phyloP scores from a whole-genome alignment of 1,140 invertebrate species.

The Eufriesea mexicana region DNA sequence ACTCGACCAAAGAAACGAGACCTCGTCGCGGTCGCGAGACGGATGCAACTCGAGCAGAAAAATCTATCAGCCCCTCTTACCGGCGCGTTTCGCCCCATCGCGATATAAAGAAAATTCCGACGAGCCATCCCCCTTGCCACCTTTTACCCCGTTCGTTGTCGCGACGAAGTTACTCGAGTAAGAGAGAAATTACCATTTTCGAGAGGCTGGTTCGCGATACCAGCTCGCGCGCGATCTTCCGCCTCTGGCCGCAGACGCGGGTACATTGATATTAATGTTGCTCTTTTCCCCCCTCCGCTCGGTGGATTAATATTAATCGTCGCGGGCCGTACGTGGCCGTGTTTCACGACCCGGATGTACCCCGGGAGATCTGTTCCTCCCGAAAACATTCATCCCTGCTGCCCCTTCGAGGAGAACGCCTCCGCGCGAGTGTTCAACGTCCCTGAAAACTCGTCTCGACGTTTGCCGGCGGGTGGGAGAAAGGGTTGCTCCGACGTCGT shows the following conservation, averaged over 20 bases:
- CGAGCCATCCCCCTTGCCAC: background rate
- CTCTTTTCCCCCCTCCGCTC: background rate
- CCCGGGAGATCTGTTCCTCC: conserved; percentile 54
- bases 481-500: conserved; percentile 37
- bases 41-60: conserved; percentile 26
- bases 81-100: conserved; percentile 4
- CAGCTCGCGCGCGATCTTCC: conserved; percentile 21
- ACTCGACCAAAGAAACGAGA: background rate
- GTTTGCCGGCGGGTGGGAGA: conserved; percentile 18
- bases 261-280: conserved; percentile 68
- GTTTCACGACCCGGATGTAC: conserved; percentile 42
- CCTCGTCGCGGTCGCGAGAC: background rate
- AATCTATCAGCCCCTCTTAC: conserved; percentile 10
- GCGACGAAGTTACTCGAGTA: too few relatives aligned
- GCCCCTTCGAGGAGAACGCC: conserved; percentile 12
- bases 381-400: conserved; percentile 62
- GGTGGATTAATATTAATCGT: conserved; percentile 69
- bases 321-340: conserved; percentile 50
- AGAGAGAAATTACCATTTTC: conserved; percentile 50
- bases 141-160: background rate
- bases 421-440: conserved; percentile 52
- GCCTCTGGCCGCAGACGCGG: background rate
- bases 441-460: conserved; percentile 62
- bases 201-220: conserved; percentile 6
- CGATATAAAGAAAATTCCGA: background rate